Base-by-base conservation (phyloP, 2,888 invertebrate genomes). In the Pediacus dermestoides region DNA sequence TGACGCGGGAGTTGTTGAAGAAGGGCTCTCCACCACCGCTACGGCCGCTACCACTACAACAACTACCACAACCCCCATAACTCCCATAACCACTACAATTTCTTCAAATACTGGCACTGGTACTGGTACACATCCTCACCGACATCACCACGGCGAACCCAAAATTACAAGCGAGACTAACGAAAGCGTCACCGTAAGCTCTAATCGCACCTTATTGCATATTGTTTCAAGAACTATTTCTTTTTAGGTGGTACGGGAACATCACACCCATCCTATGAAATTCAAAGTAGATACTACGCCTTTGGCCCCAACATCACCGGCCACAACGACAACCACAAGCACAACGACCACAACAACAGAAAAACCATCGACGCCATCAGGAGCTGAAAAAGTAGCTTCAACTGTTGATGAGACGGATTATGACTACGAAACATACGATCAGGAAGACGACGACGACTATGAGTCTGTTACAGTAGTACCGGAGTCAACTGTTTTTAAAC, bases 101-200 rank as follows among this genome's bases (percentile, higher is more conserved):
- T 48, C 52, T 8, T 47, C 50, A 1, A 44, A 46, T 1, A 52
- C 48, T 16, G 37, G 48, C 4, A 44, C 46, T 14, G 25, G 34
- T 10, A 34, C 37, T 8, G 30, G 13, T 7, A 45, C 57, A 34
- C 72, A 72, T 57, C 70, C 67, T 4, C 72, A 73, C 50, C 58
- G 73, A 31, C 73, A 74, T 51, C 70, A 72, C 50, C 71, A 72
- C 53, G 70, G 72, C n/a, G 67, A 71, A 53, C 50, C 46, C 1
- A 56, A 56, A 2, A 54, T n/a, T n/a, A n/a, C n/a, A n/a, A n/a
- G n/a, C n/a, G n/a, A n/a, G n/a, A n/a, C n/a, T n/a, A n/a, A n/a
- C n/a, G n/a, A n/a, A n/a, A n/a, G n/a, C n/a, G n/a, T n/a, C n/a
- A n/a, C n/a, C n/a, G n/a, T n/a, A n/a, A n/a, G n/a, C n/a, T n/a